Evolutionary conservation across 2,797 vertebrate genomes (phyloP).

Genomic region (Naso thynnoides): DNA sequence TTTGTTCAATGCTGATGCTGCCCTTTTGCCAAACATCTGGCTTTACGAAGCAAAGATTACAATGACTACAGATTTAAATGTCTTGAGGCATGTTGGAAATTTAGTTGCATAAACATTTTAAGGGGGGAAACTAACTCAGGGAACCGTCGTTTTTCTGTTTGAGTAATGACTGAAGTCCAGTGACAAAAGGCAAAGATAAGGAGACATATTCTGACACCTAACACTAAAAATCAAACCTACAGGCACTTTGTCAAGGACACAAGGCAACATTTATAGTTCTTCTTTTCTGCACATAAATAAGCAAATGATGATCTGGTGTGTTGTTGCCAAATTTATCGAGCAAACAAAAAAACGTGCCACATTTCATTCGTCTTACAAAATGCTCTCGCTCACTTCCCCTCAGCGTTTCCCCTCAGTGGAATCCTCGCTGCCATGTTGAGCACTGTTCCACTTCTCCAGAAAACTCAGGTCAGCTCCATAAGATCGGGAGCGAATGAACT

Average conservation of each 20-base stretch:
- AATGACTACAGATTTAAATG: neutral
- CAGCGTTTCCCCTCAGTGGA: too few relatives aligned
- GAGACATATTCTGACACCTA: neutral
- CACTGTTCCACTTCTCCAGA: too few relatives aligned
- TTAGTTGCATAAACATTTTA: slow-evolving; percentile 15
- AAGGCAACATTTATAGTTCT: neutral
- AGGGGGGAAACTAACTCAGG: neutral
- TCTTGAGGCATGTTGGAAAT: slow-evolving; percentile 10
- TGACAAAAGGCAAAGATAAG: neutral
- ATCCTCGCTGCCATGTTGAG: too few relatives aligned
- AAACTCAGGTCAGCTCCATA: too few relatives aligned
- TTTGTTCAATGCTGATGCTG: too few relatives aligned
- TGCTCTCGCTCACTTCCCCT: too few relatives aligned
- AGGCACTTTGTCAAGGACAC: neutral
- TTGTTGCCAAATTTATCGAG: too few relatives aligned
- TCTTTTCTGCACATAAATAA: neutral
- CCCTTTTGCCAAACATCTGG: neutral
- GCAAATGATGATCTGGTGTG: neutral
- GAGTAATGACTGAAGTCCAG: neutral
- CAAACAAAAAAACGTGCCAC: neutral
- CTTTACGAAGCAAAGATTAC: neutral
- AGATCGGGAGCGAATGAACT: too few relatives aligned
- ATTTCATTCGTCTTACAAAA: too few relatives aligned
- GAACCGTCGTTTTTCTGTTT: neutral
- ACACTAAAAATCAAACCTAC: neutral